phyloP scores from a whole-genome alignment of 2,888 invertebrate genomes.

The Boloria selene region DNA sequence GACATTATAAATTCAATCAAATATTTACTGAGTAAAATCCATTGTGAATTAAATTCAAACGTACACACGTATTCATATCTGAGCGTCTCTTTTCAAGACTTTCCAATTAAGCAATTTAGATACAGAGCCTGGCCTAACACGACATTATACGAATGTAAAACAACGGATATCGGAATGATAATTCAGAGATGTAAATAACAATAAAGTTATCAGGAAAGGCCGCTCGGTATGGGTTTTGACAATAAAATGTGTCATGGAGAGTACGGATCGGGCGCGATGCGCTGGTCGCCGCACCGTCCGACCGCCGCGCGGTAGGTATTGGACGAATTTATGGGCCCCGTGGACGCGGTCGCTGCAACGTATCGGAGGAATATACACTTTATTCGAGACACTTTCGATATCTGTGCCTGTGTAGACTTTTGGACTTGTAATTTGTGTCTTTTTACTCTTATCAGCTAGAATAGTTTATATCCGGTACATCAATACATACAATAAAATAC shows the following conservation, averaged over 20 bases:
- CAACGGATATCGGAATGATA: constrained; percentile 77
- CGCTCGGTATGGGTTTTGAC: constrained; percentile 76
- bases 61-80: constrained; percentile 63
- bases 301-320: constrained; percentile 60
- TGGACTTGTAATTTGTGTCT: constrained; percentile 8
- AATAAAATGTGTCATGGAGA: constrained; percentile 74
- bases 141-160: constrained; percentile 77
- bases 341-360: constrained; percentile 26
- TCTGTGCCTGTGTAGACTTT: constrained; percentile 30
- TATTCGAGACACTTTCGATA: constrained; percentile 35
- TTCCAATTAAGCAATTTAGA: constrained; percentile 83
- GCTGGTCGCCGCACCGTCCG: constrained; percentile 2
- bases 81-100: constrained; percentile 65
- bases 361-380: constrained; percentile 36
- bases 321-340: constrained; percentile 69
- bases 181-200: constrained; percentile 80
- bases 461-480: no score
- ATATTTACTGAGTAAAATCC: constrained; percentile 44
- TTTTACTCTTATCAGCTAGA: neutral
- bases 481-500: no score
- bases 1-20: constrained; percentile 36
- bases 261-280: constrained; percentile 56
- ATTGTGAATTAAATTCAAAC: constrained; percentile 62
- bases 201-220: constrained; percentile 77
- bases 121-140: constrained; percentile 69